A percentile compares a stretch with the other conserved stretches of the same genome.
phyloP scores from a whole-genome alignment of 2,797 vertebrate genomes.

The Bovichtus variegatus region DNA sequence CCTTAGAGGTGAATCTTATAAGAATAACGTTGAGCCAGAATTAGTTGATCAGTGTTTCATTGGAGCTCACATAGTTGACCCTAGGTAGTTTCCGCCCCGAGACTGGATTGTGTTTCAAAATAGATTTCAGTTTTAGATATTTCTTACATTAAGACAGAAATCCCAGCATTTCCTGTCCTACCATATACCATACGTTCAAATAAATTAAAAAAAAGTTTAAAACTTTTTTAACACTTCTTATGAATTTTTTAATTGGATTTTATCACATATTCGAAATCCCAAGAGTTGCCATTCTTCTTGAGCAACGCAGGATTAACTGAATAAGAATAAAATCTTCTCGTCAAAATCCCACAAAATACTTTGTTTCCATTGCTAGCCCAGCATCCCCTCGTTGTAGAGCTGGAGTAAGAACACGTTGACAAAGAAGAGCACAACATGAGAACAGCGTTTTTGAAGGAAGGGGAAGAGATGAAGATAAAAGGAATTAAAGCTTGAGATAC shows the following conservation, averaged over 20 bases:
- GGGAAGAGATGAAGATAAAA: conserved; percentile 18
- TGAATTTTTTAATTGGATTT: too few species aligned
- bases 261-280: conserved; percentile 4
- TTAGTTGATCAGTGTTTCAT: not conserved
- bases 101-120: not conserved
- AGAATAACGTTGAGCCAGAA: not conserved
- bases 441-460: too few species aligned
- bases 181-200: too few species aligned
- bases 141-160: not conserved
- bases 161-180: too few species aligned
- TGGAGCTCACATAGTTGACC: not conserved
- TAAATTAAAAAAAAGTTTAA: too few species aligned
- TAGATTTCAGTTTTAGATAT: not conserved
- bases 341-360: conserved; percentile 17
- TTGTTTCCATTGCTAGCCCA: conserved; percentile 46
- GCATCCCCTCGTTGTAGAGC: not conserved
- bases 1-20: not conserved
- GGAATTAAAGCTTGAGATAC: conserved; percentile 1
- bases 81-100: not conserved
- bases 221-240: too few species aligned
- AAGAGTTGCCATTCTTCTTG: not conserved
- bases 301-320: conserved; percentile 5
- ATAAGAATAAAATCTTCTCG: conserved; percentile 15
- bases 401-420: not conserved
- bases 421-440: not conserved